Evolutionary conservation across 2,797 vertebrate species (phyloP).

Genomic region (Sebastes goodei): DNA sequence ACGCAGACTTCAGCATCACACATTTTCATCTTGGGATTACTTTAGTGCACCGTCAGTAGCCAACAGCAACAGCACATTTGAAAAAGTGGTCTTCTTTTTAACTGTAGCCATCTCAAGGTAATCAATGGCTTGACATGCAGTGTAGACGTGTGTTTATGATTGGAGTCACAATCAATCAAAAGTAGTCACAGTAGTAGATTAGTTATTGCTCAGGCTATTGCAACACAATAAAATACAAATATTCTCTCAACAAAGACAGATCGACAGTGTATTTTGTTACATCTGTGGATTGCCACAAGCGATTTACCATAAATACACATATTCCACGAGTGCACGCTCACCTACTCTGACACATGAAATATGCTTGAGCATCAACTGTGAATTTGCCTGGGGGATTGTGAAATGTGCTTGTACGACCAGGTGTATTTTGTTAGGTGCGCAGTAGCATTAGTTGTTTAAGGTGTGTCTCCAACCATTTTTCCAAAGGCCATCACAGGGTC

Average conservation of each 20-base stretch:
- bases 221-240: not conserved
- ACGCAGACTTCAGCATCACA: slow-evolving; percentile 64
- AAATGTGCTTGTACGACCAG: slow-evolving; percentile 18
- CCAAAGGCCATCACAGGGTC: slow-evolving; percentile 72
- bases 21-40: slow-evolving; percentile 67
- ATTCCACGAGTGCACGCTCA: not conserved
- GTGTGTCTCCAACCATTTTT: slow-evolving; percentile 41
- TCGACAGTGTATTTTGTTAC: not conserved
- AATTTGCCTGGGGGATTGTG: not conserved
- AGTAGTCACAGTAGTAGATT: not conserved
- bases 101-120: slow-evolving; percentile 12
- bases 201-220: not conserved
- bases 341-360: slow-evolving; percentile 12
- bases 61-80: slow-evolving; percentile 50
- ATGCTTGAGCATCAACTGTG: slow-evolving; percentile 13
- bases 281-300: not conserved
- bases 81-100: slow-evolving; percentile 23
- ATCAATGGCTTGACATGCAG: slow-evolving; percentile 23
- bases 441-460: slow-evolving; percentile 24
- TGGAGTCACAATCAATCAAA: slow-evolving; percentile 8
- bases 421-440: slow-evolving; percentile 70
- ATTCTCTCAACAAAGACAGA: not conserved
- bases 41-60: slow-evolving; percentile 43
- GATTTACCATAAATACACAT: not conserved
- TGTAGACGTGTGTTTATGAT: not conserved